phyloP scores from a whole-genome alignment of 2,797 vertebrate genomes.

The Enteromius fasciolatus region DNA sequence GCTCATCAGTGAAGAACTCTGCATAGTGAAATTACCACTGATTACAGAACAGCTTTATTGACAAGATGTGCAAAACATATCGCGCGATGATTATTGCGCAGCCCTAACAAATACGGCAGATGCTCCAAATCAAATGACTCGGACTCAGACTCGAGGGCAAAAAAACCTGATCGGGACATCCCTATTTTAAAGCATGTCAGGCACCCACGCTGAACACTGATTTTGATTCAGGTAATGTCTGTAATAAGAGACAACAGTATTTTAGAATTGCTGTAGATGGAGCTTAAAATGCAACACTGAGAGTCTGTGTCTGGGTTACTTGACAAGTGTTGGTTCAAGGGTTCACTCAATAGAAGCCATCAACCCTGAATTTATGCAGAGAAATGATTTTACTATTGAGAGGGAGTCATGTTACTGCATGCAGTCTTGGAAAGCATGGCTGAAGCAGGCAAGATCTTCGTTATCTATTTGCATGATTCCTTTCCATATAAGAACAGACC shows the following conservation, averaged over 20 bases:
- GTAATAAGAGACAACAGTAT: background rate
- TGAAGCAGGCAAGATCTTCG: background rate
- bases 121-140: too few relatives aligned
- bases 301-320: background rate
- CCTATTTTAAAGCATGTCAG: too few relatives aligned
- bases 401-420: constrained; percentile 5
- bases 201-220: too few relatives aligned
- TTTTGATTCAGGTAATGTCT: background rate
- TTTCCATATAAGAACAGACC: background rate
- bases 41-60: too few relatives aligned
- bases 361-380: constrained; percentile 24
- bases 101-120: too few relatives aligned
- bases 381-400: background rate
- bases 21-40: too few relatives aligned
- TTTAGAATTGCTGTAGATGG: constrained; percentile 7
- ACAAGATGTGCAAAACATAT: too few relatives aligned
- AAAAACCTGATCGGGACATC: too few relatives aligned
- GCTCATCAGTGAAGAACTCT: too few relatives aligned
- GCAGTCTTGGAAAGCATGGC: background rate
- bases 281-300: background rate
- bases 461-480: background rate
- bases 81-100: too few relatives aligned
- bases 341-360: constrained; percentile 1
- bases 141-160: too few relatives aligned
- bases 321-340: constrained; percentile 37